Evolutionary conservation across 2,113 vertebrate species (phyloP), one percentile per base, ranked within the genome.

Genomic region (Eudyptes chrysolophus): DNA sequence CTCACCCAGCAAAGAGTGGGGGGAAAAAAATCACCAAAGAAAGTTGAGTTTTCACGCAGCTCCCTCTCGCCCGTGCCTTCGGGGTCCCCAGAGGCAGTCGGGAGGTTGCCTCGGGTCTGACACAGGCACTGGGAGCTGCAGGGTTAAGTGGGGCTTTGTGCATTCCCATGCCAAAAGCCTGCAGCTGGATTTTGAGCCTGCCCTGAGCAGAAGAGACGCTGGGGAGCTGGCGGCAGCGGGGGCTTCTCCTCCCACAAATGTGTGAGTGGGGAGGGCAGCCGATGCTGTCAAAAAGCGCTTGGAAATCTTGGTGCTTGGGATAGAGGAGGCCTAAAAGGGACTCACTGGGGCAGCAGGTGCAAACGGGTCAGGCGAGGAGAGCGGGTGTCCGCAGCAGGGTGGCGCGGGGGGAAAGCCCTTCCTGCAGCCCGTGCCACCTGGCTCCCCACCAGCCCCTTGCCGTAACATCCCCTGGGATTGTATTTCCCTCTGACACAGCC

Each of bases 371-470:
- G 52, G n/a, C 0, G 5, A 71, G 42, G 42, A 29, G 36, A 36
- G 13, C 0, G 9, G 4, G 6, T 48, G 58, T 20, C 60, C 2
- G 1, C 0, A 27, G 51, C 29, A 9, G 29, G 30, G 30, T 16
- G 27, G 3, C 2, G n/a, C 1, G 9, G 22, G 61, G 78, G 49
- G 70, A 40, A 5, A 70, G 10, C 26, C 27, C 19, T 66, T 52
- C 74, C 62, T 0, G 0, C 44, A 79, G 30, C 34, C 26, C 3
- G 0, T 1, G 6, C 26, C 3, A 2, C 2, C 26, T 4, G 1
- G 13, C 32, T 36, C 44, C 29, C 46, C 1, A 1, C 17, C 54
- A 48, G 20, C 27, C 8, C 77, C 51, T 13, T 1, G 0, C 36
- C 15, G 0, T 4, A 18, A 20, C 49, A 26, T 6, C 61, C 51